Evolutionary conservation across 2,888 invertebrate genomes (phyloP), one percentile per base, ranked within the genome.

Genomic region (Spodoptera exigua): DNA sequence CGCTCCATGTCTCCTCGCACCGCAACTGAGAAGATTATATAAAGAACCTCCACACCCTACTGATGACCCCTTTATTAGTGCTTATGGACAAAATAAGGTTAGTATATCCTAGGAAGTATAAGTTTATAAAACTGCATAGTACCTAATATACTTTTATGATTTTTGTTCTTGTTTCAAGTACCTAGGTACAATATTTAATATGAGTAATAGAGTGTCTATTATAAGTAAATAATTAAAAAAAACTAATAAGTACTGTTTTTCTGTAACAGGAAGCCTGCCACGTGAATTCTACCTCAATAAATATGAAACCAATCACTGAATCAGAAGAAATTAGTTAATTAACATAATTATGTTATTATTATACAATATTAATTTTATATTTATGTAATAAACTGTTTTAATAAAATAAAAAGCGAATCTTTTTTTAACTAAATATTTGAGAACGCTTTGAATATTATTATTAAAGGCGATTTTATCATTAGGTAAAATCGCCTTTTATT

Each of bases 1-100:
- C 0, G 79, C 90, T 1, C 91, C 91, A 0, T 93, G 90, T 53
- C 88, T 97, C 0, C 82, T 97, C n/a, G 96, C 97, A 0, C 97
- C 97, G 0, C 96, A 96, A 77, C 86, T 97, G 0, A 92, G 97
- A 46, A 94, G 94, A 74, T 89, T 96, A 54, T 92, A 87, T 91
- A 81, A 91, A 61, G 91, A 94, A 40, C 90, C 93, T 1, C 92
- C 94, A 0, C 90, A 93, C 76, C 94, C 94, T 0, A 78, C 85
- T 1, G 94, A 93, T 3, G 93, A 91, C 1, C 83, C 81, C 1
- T 93, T 85, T 68, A 94, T 94, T 40, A 86, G 81, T 45, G 94
- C 94, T 70, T 94, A 89, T 81, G 92, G 86, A 12, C 82, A 83
- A 44, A 86, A 87, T 70, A 91, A 90, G 87, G 92, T 91, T 64